These are phyloP conservation scores for Drosophila algonquin DNA, from an alignment of 2,888 invertebrate genomes.

Conservation along the genomic window DNA sequence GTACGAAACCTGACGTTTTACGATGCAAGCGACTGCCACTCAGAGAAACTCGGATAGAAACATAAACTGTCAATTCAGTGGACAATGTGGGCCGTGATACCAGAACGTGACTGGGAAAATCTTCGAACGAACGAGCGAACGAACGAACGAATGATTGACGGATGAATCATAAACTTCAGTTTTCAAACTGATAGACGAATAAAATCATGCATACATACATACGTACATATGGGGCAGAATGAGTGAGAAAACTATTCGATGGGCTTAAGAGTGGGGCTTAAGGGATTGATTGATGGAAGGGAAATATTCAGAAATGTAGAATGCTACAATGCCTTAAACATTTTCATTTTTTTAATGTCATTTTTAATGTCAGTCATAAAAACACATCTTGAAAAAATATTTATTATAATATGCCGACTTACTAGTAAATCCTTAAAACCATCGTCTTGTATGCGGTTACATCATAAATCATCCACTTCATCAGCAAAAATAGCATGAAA, in stretches of 20 bases:
- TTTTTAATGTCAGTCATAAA: not conserved
- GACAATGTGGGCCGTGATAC: slow-evolving; percentile 33
- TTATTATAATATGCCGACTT: not conserved
- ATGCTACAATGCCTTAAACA: too few relatives aligned
- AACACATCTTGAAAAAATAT: not conserved
- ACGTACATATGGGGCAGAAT: too few relatives aligned
- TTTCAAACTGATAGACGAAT: slow-evolving; percentile 19
- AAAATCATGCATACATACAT: too few relatives aligned
- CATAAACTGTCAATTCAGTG: slow-evolving; percentile 26
- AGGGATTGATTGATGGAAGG: slow-evolving; percentile 12
- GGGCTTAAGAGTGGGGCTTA: slow-evolving; percentile 22
- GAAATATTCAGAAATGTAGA: not conserved
- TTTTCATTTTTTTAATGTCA: too few relatives aligned
- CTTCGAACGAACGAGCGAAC: slow-evolving; percentile 9
- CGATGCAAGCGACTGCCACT: slow-evolving; percentile 29
- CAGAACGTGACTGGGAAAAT: slow-evolving; percentile 58
- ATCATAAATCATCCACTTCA: too few relatives aligned
- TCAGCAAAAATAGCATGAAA: too few relatives aligned
- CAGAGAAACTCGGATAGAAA: slow-evolving; percentile 40
- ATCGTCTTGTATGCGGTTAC: too few relatives aligned
- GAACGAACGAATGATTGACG: slow-evolving; percentile 15
- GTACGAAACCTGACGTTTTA: slow-evolving; percentile 45
- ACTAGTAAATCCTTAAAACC: too few relatives aligned
- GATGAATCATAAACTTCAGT: slow-evolving; percentile 30
- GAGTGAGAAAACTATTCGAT: slow-evolving; percentile 24